Conservation (phyloP, 1,140 invertebrate species). For the Papilio dardanus region DNA sequence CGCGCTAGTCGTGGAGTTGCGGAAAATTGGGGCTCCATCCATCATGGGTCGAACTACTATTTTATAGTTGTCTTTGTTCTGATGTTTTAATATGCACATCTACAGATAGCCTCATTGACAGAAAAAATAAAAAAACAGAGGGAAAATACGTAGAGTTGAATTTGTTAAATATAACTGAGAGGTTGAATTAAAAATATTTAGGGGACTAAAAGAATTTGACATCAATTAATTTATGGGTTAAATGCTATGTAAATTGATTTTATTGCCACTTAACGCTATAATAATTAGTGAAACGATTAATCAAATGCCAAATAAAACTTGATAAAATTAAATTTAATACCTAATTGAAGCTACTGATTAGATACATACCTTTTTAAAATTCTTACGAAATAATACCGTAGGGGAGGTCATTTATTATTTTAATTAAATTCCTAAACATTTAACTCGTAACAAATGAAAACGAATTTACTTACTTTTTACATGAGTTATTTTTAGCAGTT, state of each 20-base stretch:
- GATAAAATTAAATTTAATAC: neutral
- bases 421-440: neutral
- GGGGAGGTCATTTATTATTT: neutral
- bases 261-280: neutral
- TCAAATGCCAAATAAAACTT: neutral
- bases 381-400: neutral
- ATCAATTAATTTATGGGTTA: neutral
- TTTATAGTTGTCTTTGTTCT: too few relatives aligned
- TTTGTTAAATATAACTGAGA: neutral
- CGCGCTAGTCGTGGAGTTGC: too few relatives aligned
- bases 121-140: too few relatives aligned
- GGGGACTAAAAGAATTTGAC: neutral
- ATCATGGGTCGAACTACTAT: too few relatives aligned
- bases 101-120: too few relatives aligned
- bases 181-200: neutral
- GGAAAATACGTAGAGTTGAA: too few relatives aligned
- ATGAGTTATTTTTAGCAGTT: too few relatives aligned
- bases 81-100: too few relatives aligned
- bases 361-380: neutral
- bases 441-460: too few relatives aligned
- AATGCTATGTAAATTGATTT: neutral
- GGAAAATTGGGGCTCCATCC: too few relatives aligned
- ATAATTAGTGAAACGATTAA: neutral
- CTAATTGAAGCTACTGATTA: neutral
- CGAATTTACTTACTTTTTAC: too few relatives aligned